Conservation (phyloP, 2,113 vertebrate species). For the Ailuropoda melanoleuca region DNA sequence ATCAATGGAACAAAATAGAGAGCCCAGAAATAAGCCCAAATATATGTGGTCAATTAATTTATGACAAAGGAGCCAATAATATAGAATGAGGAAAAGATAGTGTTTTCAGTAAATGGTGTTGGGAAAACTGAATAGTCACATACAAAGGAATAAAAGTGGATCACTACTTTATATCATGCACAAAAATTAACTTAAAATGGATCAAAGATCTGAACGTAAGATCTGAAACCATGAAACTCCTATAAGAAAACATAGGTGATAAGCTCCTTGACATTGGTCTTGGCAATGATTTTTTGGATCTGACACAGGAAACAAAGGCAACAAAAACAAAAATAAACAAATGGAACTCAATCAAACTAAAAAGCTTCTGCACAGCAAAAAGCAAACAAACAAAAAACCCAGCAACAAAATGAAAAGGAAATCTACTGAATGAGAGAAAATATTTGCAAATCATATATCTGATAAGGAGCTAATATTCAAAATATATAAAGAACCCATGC, state of each 20-base stretch:
- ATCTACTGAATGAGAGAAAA: neutral
- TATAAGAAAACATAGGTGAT: neutral
- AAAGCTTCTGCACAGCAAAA: neutral
- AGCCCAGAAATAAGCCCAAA: neutral
- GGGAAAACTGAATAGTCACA: neutral
- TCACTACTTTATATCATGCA: neutral
- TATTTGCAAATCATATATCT: neutral
- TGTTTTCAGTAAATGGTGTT: neutral
- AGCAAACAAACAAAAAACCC: neutral
- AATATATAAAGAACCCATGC: neutral
- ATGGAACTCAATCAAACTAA: neutral
- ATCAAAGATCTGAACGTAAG: neutral
- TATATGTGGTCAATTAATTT: neutral
- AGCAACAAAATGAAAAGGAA: neutral
- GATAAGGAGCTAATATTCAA: neutral
- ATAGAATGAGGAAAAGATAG: neutral
- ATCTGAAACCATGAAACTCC: neutral
- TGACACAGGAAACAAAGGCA: neutral
- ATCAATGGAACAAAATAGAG: neutral
- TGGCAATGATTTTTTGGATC: neutral
- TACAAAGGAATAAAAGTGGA: neutral
- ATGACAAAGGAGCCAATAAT: neutral
- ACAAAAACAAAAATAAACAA: neutral
- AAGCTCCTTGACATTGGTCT: neutral
- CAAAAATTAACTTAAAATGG: neutral